Evolutionary conservation across 35 echinoderm and acorn worm species (phyloP).

Genomic region (Holothuria glaberrima): DNA sequence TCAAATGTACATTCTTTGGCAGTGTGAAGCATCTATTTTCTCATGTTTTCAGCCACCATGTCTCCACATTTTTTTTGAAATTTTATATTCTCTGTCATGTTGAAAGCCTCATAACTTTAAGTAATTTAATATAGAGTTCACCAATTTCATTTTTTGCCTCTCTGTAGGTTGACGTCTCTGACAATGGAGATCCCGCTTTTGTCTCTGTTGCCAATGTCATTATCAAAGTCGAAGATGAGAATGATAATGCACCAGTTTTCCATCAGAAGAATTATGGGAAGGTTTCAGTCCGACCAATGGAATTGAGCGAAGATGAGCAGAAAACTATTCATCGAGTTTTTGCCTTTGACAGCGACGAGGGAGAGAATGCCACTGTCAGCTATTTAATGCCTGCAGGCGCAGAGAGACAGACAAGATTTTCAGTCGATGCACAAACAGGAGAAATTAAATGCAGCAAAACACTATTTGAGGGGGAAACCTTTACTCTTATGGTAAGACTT

Average conservation of each 20-base stretch:
- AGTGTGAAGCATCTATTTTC: no score
- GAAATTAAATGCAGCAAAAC: slow-evolving; percentile 74
- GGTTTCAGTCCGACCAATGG: slow-evolving; percentile 54
- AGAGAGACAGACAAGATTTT: slow-evolving; percentile 70
- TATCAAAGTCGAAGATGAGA: slow-evolving; percentile 76
- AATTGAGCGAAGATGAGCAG: slow-evolving; percentile 41
- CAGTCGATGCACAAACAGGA: slow-evolving; percentile 83
- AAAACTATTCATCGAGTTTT: slow-evolving; percentile 52
- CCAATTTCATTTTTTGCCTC: not conserved
- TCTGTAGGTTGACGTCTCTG: slow-evolving; percentile 75
- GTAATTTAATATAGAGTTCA: no score
- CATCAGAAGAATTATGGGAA: slow-evolving; percentile 44
- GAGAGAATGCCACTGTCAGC: slow-evolving; percentile 86
- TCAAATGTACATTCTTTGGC: no score
- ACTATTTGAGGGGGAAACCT: slow-evolving; percentile 61
- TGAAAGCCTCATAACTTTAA: no score
- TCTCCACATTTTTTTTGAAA: no score
- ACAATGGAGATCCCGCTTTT: slow-evolving; percentile 81
- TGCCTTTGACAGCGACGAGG: slow-evolving; percentile 80
- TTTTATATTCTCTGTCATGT: no score
- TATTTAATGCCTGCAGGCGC: slow-evolving; percentile 72
- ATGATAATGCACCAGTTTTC: slow-evolving; percentile 89
- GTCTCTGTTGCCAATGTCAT: slow-evolving; percentile 77
- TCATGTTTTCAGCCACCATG: no score
- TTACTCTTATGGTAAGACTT: slow-evolving; percentile 70